A percentile compares a stretch with the other conserved stretches of the same genome.
Conservation (phyloP, 1,140 invertebrate species). For the Drosophila triauraria region DNA sequence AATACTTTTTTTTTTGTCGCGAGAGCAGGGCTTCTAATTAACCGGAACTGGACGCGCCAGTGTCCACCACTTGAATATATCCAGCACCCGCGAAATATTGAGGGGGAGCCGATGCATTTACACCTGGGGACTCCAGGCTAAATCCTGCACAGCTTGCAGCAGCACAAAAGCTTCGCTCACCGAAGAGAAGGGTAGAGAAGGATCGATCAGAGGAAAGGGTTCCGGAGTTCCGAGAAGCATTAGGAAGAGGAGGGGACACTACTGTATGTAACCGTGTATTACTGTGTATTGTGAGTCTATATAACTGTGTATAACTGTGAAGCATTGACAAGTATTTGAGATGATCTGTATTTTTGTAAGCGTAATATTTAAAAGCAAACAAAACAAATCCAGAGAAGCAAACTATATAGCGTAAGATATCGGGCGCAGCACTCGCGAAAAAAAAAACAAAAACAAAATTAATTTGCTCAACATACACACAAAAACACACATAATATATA, state of each 20-base stretch:
- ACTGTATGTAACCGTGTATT: conserved; percentile 56
- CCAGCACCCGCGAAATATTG: conserved; percentile 12
- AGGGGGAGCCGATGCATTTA: conserved; percentile 36
- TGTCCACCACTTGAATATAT: conserved; percentile 16
- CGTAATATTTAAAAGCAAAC: conserved; percentile 68
- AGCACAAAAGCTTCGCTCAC: conserved; percentile 22
- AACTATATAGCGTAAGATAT: conserved; percentile 55
- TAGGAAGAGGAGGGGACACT: neutral
- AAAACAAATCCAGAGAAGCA: conserved; percentile 37
- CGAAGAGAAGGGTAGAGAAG: neutral
- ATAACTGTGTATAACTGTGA: conserved; percentile 76
- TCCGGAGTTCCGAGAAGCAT: conserved; percentile 1
- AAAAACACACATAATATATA: conserved; percentile 36
- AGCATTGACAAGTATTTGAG: conserved; percentile 78
- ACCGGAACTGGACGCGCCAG: conserved; percentile 2
- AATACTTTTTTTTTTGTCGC: conserved; percentile 36
- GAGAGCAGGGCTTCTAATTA: conserved; percentile 19
- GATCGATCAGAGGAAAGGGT: neutral
- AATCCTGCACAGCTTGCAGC: conserved; percentile 36
- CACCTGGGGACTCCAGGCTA: conserved; percentile 27
- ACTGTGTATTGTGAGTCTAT: conserved; percentile 63
- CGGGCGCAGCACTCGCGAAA: conserved; percentile 35
- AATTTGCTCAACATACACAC: conserved; percentile 67
- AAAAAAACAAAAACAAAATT: conserved; percentile 28
- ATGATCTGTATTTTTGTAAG: conserved; percentile 83